Evolutionary conservation across 1,140 invertebrate genomes (phyloP).

Genomic region (Oedothorax gibbosus): DNA sequence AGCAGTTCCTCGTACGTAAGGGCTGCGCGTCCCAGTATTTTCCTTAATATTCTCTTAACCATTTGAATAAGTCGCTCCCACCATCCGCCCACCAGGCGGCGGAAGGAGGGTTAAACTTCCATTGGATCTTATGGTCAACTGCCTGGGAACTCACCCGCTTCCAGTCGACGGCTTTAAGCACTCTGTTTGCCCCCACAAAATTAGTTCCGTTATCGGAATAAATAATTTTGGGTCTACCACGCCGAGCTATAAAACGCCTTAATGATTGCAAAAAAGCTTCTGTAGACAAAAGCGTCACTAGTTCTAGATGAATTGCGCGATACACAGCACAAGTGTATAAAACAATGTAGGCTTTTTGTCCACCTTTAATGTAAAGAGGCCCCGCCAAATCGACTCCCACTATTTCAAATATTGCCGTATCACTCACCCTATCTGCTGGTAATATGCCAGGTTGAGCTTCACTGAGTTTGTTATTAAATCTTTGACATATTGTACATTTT

Average conservation of each 20-base stretch:
- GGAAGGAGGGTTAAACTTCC: neutral
- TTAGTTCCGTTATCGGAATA: neutral
- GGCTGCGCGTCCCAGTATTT: neutral
- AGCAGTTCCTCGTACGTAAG: neutral
- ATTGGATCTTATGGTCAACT: neutral
- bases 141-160: neutral
- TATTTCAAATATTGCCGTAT: neutral
- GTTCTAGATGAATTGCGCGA: neutral
- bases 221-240: neutral
- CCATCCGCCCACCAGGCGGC: neutral
- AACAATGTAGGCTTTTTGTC: slow-evolving; percentile 5
- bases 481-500: neutral
- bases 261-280: neutral
- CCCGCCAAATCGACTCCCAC: neutral
- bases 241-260: neutral
- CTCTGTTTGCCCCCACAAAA: neutral
- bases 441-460: neutral
- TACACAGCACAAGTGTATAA: slow-evolving; percentile 13
- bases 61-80: neutral
- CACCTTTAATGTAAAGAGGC: neutral
- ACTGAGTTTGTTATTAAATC: neutral
- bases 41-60: neutral
- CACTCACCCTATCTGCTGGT: neutral
- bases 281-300: neutral
- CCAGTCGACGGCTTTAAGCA: neutral